phyloP scores from a whole-genome alignment of 2,113 vertebrate species.

The Neoarius graeffei region DNA sequence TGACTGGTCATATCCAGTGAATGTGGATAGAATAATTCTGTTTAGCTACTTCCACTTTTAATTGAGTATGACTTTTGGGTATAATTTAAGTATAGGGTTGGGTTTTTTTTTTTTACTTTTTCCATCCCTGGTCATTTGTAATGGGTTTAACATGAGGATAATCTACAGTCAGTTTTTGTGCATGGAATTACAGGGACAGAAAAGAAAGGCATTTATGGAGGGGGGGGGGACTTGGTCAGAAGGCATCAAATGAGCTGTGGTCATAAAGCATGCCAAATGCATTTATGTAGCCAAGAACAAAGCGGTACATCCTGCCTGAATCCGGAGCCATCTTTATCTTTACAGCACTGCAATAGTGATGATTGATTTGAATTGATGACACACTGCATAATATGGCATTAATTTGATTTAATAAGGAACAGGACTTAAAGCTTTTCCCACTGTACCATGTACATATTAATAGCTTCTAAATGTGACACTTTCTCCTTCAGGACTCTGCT shows the following conservation, averaged over 20 bases:
- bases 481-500: conserved; percentile 49
- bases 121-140: not conserved
- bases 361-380: conserved; percentile 66
- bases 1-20: too few species aligned
- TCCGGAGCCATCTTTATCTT: conserved; percentile 52
- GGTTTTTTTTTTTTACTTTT: not conserved
- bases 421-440: conserved; percentile 57
- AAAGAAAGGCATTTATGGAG: not conserved
- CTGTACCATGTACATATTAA: conserved; percentile 59
- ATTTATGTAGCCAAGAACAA: conserved; percentile 46
- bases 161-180: not conserved
- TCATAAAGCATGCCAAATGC: conserved; percentile 38
- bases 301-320: conserved; percentile 34
- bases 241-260: conserved; percentile 53
- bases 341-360: conserved; percentile 41
- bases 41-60: not conserved
- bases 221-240: not conserved
- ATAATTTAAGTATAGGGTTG: not conserved
- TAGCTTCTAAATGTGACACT: conserved; percentile 69
- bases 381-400: conserved; percentile 60
- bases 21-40: not conserved
- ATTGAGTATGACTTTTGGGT: not conserved
- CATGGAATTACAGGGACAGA: conserved; percentile 8
- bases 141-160: conserved; percentile 1
- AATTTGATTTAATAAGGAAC: conserved; percentile 60